Base-by-base conservation (phyloP, 2,888 invertebrate genomes). In the Nymphalis urticae region DNA sequence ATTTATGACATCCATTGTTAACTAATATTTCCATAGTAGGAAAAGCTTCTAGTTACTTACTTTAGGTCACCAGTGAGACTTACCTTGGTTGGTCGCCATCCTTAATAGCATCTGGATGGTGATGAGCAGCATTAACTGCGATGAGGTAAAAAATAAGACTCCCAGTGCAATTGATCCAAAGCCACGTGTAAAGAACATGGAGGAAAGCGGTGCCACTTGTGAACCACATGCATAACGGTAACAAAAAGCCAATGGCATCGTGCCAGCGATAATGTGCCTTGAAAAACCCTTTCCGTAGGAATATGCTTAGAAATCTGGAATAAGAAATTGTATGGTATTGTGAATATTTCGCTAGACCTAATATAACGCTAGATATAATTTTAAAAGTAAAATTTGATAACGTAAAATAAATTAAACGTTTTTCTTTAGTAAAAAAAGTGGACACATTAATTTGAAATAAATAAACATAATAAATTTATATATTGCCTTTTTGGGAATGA, bases 81-180 rank as follows among this genome's bases (percentile, higher is more conserved):
- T 74, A 86, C 86, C 77, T 79, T 51, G 94, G 90, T 63, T 93
- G 84, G 82, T 97, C 96, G 2, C 96, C 96, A 77, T 96, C 96
- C 80, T 97, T 97, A 77, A 95, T 95, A 51, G 96, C 94, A 67
- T 95, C 94, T 0, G 96, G 96, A 82, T 97, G 96, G 80, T 97
- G 96, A 87, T 97, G 97, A 1, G 95, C 96, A 0, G 96, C 96
- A 80, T 95, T 96, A 1, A 96, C 79, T 2, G 95, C 96, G 68
- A 96, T 94, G 1, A 94, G 75, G 17, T 86, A 90, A 79, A 97
- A 96, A 0, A 93, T 75, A 56, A 95, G 93, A 75, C 96, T 95
- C 1, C 91, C 90, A 0, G 93, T 81, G 27, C 93, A 77, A 32
- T 93, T 82, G 19, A 95, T 93, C 73, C 93, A 82, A 0, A 94